phyloP scores from a whole-genome alignment of 2,888 invertebrate genomes.

The Lobophora halterata region DNA sequence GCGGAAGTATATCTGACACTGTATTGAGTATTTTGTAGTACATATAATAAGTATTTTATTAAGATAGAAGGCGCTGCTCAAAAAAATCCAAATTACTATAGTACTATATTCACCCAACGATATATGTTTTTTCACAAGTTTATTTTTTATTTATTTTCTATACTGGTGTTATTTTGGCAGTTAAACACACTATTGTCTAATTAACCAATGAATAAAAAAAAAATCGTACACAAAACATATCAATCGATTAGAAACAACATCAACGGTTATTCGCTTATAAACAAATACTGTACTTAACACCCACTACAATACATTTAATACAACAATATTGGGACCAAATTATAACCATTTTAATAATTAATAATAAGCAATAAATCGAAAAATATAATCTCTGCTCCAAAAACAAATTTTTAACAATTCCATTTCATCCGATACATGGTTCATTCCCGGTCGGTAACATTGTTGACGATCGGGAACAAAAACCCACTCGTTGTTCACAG shows the following conservation, averaged over 20 bases:
- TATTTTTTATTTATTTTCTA: too few relatives aligned
- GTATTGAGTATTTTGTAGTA: too few relatives aligned
- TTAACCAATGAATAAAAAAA: slow-evolving; percentile 15
- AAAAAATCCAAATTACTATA: too few relatives aligned
- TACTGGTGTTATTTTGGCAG: slow-evolving; percentile 3
- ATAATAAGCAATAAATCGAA: slow-evolving; percentile 67
- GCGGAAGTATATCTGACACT: too few relatives aligned
- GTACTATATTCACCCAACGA: too few relatives aligned
- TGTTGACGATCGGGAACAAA: not conserved
- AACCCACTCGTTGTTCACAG: not conserved
- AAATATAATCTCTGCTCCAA: slow-evolving; percentile 75
- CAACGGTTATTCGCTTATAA: slow-evolving; percentile 46
- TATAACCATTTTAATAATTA: slow-evolving; percentile 43
- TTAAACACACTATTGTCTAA: slow-evolving; percentile 7
- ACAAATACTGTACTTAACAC: slow-evolving; percentile 64
- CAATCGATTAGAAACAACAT: slow-evolving; percentile 43
- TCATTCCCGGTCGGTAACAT: not conserved
- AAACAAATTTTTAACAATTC: slow-evolving; percentile 72
- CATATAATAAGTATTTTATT: too few relatives aligned
- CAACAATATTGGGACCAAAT: slow-evolving; percentile 56
- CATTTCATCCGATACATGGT: slow-evolving; percentile 42
- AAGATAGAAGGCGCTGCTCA: too few relatives aligned
- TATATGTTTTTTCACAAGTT: slow-evolving; percentile 46
- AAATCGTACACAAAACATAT: slow-evolving; percentile 24
- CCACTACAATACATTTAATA: slow-evolving; percentile 53